Conservation (phyloP, 2,113 vertebrate species). For the Gymnobelideus leadbeateri region DNA sequence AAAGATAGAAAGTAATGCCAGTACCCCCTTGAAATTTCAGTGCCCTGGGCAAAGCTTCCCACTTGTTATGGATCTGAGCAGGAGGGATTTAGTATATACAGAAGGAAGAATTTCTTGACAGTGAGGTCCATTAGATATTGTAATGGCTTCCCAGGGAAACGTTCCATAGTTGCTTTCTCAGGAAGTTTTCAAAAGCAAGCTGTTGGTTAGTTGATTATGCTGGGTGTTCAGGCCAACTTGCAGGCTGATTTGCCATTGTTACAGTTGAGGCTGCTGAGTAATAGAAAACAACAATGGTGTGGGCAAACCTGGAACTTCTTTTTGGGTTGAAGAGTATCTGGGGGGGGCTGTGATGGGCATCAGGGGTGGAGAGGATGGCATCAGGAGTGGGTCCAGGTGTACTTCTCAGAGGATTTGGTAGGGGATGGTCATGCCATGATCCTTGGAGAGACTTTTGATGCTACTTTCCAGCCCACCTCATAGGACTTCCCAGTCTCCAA, state of each 20-base stretch:
- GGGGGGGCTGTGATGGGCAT: background rate
- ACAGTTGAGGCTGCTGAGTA: background rate
- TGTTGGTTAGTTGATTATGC: background rate
- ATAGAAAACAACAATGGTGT: background rate
- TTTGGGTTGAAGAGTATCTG: background rate
- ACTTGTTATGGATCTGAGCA: background rate
- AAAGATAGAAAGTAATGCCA: background rate
- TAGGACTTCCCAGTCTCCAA: background rate
- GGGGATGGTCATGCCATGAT: background rate
- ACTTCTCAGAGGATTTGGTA: background rate
- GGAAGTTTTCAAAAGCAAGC: slow-evolving; percentile 50
- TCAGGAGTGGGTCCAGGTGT: background rate
- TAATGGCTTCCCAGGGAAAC: slow-evolving; percentile 36
- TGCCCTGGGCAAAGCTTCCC: background rate
- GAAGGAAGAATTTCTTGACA: slow-evolving; percentile 3
- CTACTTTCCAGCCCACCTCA: too few relatives aligned
- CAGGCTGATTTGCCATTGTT: background rate
- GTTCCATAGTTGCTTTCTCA: slow-evolving; percentile 44
- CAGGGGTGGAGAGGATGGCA: background rate
- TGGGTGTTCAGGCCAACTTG: slow-evolving; percentile 24
- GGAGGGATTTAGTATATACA: slow-evolving; percentile 41
- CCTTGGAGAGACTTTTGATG: background rate
- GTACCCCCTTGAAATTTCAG: background rate
- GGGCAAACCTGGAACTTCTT: background rate
- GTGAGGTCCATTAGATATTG: background rate